Base-by-base conservation (phyloP, 2,888 invertebrate genomes). In the Hydroisotoma schaefferi region DNA sequence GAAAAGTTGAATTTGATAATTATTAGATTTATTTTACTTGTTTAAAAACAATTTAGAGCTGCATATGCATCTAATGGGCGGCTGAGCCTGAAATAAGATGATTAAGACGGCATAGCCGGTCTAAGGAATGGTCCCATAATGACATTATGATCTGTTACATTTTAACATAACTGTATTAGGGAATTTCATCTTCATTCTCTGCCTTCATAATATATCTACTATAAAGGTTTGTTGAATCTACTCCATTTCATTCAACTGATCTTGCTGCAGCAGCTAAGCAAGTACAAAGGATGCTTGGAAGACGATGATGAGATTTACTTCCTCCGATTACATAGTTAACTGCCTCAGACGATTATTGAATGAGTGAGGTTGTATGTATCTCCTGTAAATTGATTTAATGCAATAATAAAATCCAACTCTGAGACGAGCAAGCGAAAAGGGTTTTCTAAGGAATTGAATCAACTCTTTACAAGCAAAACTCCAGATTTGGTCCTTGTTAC, bases 121-220 rank as follows among this genome's bases (percentile, higher is more conserved):
- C n/a, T n/a, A 37, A 37, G 57, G 25, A 48, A 53, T 63, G 59
- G 57, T 63, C 57, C 59, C 33, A 51, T 63, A 63, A 63, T 57
- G 54, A 56, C 49, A 53, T 63, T 63, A 63, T 51, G 56, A 57
- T 63, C 57, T 53, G 59, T 63, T 59, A 56, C 63, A 53, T 60
- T 49, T 62, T 62, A 62, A 58, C 62, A 62, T 62, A 62, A 62
- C 40, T 59, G 51, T 53, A 52, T 62, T 62, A 62, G 49, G 46
- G 61, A 49, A 27, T 57, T 57, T 28, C 40, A 40, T 40, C 40
- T 40, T 20, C 5, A 40, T 40, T 40, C n/a, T 18, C 20, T n/a
- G n/a, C n/a, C 5, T 33, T 8, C 40, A 40, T 5, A 40, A n/a
- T n/a, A n/a, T n/a, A n/a, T n/a, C n/a, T n/a, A n/a, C n/a, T n/a